Evolutionary conservation across 2,113 vertebrate genomes (phyloP).

Genomic region (Fregata magnificens): DNA sequence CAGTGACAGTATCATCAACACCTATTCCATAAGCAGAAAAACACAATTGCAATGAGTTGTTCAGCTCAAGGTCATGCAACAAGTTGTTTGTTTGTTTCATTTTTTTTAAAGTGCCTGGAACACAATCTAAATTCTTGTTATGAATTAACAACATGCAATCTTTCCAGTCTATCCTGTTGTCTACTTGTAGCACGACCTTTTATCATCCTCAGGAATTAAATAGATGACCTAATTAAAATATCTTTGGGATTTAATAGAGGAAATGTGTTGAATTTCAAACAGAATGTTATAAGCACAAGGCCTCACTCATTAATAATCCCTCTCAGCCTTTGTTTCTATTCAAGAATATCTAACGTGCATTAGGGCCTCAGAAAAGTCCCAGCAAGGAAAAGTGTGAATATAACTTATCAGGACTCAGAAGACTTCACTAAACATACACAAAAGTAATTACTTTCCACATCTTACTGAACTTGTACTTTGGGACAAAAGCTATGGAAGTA

Average conservation of each 20-base stretch:
- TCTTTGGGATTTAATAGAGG: neutral
- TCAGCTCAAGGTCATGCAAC: neutral
- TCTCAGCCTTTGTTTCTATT: neutral
- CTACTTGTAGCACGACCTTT: neutral
- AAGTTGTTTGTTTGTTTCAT: neutral
- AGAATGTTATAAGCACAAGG: neutral
- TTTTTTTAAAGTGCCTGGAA: neutral
- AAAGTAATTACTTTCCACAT: conserved; percentile 47
- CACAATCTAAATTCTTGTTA: neutral
- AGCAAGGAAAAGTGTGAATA: neutral
- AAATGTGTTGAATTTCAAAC: neutral
- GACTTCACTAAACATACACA: neutral
- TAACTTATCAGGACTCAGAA: neutral
- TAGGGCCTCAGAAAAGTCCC: neutral
- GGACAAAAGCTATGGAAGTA: conserved; percentile 24
- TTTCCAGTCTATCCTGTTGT: neutral
- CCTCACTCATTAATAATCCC: neutral
- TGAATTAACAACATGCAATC: neutral
- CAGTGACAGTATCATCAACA: neutral
- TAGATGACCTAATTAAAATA: neutral
- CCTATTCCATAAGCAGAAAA: neutral
- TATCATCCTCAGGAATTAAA: neutral
- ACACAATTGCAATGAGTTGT: neutral
- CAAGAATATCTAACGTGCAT: neutral
- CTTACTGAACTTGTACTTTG: conserved; percentile 33